Percentiles rank a stretch among this genome's conserved stretches.
Conservation (phyloP, 1,140 invertebrate species). For the Drosophila mojavensis region DNA sequence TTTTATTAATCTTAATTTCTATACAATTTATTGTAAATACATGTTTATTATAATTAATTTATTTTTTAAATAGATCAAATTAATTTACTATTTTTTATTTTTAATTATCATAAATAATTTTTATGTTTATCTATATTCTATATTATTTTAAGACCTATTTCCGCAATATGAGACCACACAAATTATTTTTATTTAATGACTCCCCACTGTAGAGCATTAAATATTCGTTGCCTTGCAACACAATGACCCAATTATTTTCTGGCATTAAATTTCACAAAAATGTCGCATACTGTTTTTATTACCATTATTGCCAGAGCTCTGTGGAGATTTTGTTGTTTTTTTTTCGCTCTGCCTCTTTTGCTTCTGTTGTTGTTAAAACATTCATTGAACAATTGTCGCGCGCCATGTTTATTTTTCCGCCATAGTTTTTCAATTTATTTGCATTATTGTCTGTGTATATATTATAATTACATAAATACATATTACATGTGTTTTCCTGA, state of each 20-base stretch:
- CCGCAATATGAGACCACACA: no score
- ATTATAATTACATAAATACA: conserved; percentile 53
- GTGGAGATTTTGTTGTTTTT: conserved; percentile 16
- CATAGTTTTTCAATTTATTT: conserved; percentile 48
- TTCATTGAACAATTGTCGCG: conserved; percentile 41
- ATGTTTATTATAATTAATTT: no score
- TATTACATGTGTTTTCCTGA: conserved; percentile 45
- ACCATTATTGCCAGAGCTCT: conserved; percentile 31
- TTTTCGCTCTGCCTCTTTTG: background rate
- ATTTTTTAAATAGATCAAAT: no score
- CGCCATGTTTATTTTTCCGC: conserved; percentile 40
- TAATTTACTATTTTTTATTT: no score
- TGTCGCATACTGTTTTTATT: conserved; percentile 36
- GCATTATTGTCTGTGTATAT: conserved; percentile 38
- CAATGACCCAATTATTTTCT: background rate
- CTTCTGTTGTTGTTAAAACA: conserved; percentile 47
- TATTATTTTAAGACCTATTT: no score
- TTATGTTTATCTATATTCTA: no score
- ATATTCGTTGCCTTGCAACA: background rate
- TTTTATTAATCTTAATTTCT: no score
- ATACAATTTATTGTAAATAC: no score
- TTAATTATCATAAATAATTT: no score
- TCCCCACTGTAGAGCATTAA: conserved; percentile 9
- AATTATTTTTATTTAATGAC: no score
- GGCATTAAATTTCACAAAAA: conserved; percentile 25